Evolutionary conservation across 2,113 vertebrate genomes (phyloP), one percentile per base, ranked within the genome.

Genomic region (Pavo muticus): DNA sequence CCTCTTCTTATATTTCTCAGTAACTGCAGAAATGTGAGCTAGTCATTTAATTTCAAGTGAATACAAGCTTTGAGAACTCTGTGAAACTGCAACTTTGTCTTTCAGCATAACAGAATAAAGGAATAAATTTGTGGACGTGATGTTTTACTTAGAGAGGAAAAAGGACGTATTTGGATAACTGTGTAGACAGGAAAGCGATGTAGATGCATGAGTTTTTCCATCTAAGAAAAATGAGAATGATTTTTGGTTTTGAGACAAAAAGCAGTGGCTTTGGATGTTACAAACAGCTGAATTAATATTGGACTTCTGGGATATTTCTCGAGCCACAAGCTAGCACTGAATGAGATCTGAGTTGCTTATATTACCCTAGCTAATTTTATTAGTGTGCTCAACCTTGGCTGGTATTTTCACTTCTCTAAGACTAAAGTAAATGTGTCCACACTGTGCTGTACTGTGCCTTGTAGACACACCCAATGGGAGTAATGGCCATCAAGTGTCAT

Each of bases 1-100:
- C 93, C 93, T 95, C 91, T 93, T 94, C 96, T 96, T 95, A 94
- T 91, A 96, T 96, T 97, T 96, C 95, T 91, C 88, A 83, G 92
- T 82, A 86, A 95, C 93, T 94, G 93, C 95, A 95, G 88, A 95
- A 96, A 96, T 96, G 52, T 90, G 90, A 96, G 86, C 90, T 94
- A 47, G 65, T 45, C 3, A 5, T 95, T 94, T 94, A 86, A 90
- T 93, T 95, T 84, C 57, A 69, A 87, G 52, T 48, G 52, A 69
- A 40, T 54, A 69, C 90, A 93, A 82, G 59, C 57, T 91, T 84
- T 84, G 52, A 95, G 90, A 77, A 48, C 79, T 83, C 68, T 87
- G 60, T 93, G 87, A 88, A 95, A 86, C 42, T 87, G 82, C 78
- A 90, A 68, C 82, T 90, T 85, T 95, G 87, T 95, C 87, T 86